phyloP scores from a whole-genome alignment of 2,888 invertebrate species.

The Minunthozetes semirufus region DNA sequence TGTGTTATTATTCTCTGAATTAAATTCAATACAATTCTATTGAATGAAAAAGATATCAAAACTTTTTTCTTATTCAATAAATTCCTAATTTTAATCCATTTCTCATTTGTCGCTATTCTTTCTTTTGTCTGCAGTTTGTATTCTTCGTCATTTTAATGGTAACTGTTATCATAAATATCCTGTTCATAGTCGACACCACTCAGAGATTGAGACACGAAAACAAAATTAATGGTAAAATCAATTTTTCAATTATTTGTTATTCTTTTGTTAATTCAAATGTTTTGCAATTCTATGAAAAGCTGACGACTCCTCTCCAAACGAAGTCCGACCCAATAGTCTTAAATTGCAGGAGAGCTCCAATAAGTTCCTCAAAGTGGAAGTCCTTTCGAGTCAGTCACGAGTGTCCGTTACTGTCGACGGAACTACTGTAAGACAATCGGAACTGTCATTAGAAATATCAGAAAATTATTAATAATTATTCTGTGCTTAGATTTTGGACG shows the following conservation, averaged over 20 bases:
- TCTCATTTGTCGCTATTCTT: not conserved
- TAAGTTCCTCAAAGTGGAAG: slow-evolving; percentile 51
- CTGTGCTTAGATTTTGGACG: slow-evolving; percentile 53
- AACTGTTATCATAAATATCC: slow-evolving; percentile 53
- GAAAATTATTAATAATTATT: not conserved
- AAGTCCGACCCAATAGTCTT: slow-evolving; percentile 45
- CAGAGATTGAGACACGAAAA: slow-evolving; percentile 48
- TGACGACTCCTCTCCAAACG: too few species aligned
- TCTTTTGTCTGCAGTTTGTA: slow-evolving; percentile 40
- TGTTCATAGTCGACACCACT: slow-evolving; percentile 54
- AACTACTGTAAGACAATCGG: slow-evolving; percentile 53
- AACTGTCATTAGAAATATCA: not conserved
- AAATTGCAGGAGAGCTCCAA: slow-evolving; percentile 46
- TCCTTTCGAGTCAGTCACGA: slow-evolving; percentile 52
- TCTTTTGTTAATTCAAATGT: not conserved
- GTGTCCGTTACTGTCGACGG: slow-evolving; percentile 55
- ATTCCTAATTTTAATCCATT: not conserved
- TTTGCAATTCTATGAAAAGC: too few species aligned
- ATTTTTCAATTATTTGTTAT: not conserved
- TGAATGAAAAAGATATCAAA: too few species aligned
- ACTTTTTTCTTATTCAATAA: too few species aligned
- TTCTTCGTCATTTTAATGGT: slow-evolving; percentile 51
- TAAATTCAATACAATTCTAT: too few species aligned
- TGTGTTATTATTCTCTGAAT: too few species aligned
- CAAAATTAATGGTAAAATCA: slow-evolving; percentile 40